A percentile compares a stretch with the other conserved stretches of the same genome.
These are phyloP conservation scores for Kuschelorhynchus macadamiae DNA, from an alignment of 2,888 invertebrate species.

Conservation along the genomic window DNA sequence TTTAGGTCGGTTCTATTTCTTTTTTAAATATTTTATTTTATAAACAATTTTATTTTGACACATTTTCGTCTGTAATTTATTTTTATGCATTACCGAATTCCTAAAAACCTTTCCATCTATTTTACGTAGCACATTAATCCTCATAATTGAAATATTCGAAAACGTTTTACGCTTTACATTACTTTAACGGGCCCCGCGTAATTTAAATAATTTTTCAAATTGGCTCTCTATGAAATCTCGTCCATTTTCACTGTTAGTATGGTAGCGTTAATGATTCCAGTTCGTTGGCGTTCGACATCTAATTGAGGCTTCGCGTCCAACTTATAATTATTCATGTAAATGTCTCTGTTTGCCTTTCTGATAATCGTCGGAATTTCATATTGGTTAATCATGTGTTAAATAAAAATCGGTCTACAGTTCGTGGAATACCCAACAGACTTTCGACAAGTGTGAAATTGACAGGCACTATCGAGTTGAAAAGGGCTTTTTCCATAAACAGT, in stretches of 20 bases:
- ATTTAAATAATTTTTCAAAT: slow-evolving; percentile 58
- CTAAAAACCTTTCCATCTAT: neutral
- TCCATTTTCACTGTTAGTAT: slow-evolving; percentile 59
- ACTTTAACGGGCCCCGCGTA: slow-evolving; percentile 48
- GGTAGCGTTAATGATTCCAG: slow-evolving; percentile 61
- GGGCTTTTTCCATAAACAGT: no score
- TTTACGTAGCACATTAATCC: slow-evolving; percentile 19
- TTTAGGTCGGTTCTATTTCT: no score
- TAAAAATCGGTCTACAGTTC: slow-evolving; percentile 36
- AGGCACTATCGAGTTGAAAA: no score
- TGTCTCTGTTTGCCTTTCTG: slow-evolving; percentile 58
- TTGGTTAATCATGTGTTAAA: slow-evolving; percentile 57
- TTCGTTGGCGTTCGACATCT: slow-evolving; percentile 61
- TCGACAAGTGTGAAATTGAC: neutral
- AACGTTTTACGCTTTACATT: slow-evolving; percentile 49
- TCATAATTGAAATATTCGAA: slow-evolving; percentile 46
- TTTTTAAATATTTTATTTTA: neutral
- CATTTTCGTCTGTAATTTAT: neutral
- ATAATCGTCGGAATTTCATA: slow-evolving; percentile 56
- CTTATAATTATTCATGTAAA: slow-evolving; percentile 60
- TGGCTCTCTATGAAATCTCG: slow-evolving; percentile 53
- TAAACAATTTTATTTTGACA: neutral
- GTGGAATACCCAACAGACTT: slow-evolving; percentile 11
- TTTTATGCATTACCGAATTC: no score
- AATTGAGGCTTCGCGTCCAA: slow-evolving; percentile 61